These are phyloP conservation scores for Euleptes europaea DNA, from an alignment of 2,113 vertebrate genomes.

Conservation along the genomic window DNA sequence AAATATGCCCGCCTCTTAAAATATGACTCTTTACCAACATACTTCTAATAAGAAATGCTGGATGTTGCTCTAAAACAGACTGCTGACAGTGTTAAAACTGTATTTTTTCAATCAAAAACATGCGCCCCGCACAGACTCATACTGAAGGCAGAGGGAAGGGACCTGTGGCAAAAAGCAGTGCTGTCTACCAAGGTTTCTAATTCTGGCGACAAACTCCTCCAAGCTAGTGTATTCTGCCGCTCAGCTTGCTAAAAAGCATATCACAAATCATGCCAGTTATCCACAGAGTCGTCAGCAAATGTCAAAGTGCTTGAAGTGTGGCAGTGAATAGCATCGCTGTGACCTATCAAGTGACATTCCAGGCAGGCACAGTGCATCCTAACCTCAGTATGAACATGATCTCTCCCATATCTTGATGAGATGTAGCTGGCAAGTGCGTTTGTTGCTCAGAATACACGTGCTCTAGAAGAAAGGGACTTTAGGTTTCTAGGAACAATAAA, in stretches of 20 bases:
- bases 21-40: neutral
- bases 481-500: neutral
- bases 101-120: neutral
- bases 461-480: neutral
- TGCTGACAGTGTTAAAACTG: neutral
- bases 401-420: neutral
- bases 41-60: neutral
- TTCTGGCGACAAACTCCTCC: neutral
- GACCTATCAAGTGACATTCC: conserved; percentile 59
- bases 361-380: conserved; percentile 43
- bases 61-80: neutral
- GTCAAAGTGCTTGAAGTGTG: conserved; percentile 36
- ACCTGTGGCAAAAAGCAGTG: neutral
- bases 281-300: conserved; percentile 61
- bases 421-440: conserved; percentile 2
- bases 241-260: conserved; percentile 52
- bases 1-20: neutral
- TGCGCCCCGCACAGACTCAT: neutral
- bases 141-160: conserved; percentile 32
- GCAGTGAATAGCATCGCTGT: conserved; percentile 38
- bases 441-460: neutral
- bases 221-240: conserved; percentile 22
- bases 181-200: conserved; percentile 37
- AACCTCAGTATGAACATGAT: conserved; percentile 27
- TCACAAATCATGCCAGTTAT: conserved; percentile 64